These are phyloP conservation scores for Peribatodes rhomboidaria DNA, from an alignment of 2,888 invertebrate species.

Conservation along the genomic window DNA sequence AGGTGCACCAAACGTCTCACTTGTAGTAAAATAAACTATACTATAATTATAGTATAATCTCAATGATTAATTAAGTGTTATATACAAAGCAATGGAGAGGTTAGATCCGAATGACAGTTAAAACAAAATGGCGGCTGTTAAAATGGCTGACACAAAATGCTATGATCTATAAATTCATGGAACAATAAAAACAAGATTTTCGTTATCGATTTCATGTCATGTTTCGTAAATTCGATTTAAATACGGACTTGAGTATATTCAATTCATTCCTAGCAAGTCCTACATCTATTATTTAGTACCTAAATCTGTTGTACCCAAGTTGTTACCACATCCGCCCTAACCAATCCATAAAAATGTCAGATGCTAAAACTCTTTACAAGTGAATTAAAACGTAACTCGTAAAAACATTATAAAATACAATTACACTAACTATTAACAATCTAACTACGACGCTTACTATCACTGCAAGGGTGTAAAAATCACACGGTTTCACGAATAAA, in stretches of 20 bases:
- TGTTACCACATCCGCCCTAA: slow-evolving; percentile 64
- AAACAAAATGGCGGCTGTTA: slow-evolving; percentile 58
- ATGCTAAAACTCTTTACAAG: slow-evolving; percentile 50
- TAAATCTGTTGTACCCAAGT: slow-evolving; percentile 63
- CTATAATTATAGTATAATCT: slow-evolving; percentile 48
- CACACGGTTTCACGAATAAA: slow-evolving; percentile 74
- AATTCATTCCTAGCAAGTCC: slow-evolving; percentile 13
- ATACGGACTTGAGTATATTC: slow-evolving; percentile 27
- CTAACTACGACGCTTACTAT: slow-evolving; percentile 75
- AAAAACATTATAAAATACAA: slow-evolving; percentile 69
- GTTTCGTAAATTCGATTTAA: slow-evolving; percentile 41
- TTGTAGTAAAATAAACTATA: slow-evolving; percentile 42
- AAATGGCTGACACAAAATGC: slow-evolving; percentile 52
- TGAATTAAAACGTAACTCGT: slow-evolving; percentile 52
- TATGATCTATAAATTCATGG: slow-evolving; percentile 20
- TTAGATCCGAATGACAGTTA: slow-evolving; percentile 55
- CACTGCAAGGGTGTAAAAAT: slow-evolving; percentile 76
- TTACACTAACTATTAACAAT: slow-evolving; percentile 70
- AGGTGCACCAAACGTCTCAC: slow-evolving; percentile 55
- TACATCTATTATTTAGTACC: slow-evolving; percentile 18
- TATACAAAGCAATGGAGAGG: slow-evolving; percentile 69
- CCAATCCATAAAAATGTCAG: slow-evolving; percentile 51
- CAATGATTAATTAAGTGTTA: slow-evolving; percentile 63
- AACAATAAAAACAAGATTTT: slow-evolving; percentile 25
- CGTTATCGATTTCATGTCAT: slow-evolving; percentile 29